Base-by-base conservation (phyloP, 2,888 invertebrate genomes). In the Esperia sulphurella region DNA sequence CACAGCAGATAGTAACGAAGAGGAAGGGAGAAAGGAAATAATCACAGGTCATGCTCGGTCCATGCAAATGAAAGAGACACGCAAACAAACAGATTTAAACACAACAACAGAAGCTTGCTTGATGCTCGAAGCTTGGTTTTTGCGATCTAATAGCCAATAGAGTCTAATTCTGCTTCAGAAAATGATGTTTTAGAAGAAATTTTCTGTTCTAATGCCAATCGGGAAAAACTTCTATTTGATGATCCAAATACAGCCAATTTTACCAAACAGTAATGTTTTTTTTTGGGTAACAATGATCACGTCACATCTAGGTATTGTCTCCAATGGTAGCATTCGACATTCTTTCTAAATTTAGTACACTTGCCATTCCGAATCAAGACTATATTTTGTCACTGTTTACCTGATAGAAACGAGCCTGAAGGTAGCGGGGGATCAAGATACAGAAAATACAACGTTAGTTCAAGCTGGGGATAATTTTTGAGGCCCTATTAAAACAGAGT, bases 331-430 rank as follows among this genome's bases (percentile, higher is more conserved):
- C 83, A 70, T 58, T 59, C 65, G 63, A 62, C 69, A 89, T 86
- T 87, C 83, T 79, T 74, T 44, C 88, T 88, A 88, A 85, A 80
- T 86, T 83, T 86, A 73, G 85, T 87, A 83, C 85, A 85, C 64
- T 83, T 86, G 82, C 79, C 88, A 89, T 89, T 88, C 86, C 82
- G 81, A 82, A 66, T 83, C 71, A 81, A 80, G 80, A 83, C 78
- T 74, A 82, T 80, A 75, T 73, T 78, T 75, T 77, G 66, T 80
- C 75, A 71, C 77, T 92, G 92, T 93, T 94, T 94, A 94, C 94
- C 94, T 94, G 94, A 94, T 91, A 94, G 92, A 92, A 94, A 94
- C 92, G 94, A 94, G 94, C 94, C 94, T 94, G 94, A 92, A 91
- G 92, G 91, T 92, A 91, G 93, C 93, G 92, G 92, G 91, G 92